phyloP scores from a whole-genome alignment of 53 echinoderm and acorn worm species.

The Holothuria leucospilota region DNA sequence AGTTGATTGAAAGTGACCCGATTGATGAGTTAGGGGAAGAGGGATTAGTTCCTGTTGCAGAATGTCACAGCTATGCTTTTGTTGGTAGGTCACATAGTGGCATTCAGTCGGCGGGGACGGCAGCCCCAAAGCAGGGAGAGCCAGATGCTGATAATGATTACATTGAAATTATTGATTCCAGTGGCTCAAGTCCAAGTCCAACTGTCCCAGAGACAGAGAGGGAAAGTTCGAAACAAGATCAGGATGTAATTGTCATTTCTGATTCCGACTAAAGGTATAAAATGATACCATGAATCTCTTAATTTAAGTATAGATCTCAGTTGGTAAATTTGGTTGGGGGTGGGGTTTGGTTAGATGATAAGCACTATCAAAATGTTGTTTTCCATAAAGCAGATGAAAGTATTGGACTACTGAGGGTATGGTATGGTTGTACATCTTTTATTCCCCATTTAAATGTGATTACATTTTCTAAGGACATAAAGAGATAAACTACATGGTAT shows the following conservation, averaged over 20 bases:
- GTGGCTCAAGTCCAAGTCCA: conserved; percentile 27
- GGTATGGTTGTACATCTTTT: too few relatives aligned
- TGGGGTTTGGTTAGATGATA: too few relatives aligned
- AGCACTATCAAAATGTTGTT: too few relatives aligned
- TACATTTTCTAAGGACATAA: too few relatives aligned
- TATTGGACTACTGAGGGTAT: too few relatives aligned
- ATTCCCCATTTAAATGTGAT: too few relatives aligned
- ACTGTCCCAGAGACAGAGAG: background rate
- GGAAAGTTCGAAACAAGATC: background rate
- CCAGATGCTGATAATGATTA: background rate
- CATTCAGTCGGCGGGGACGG: background rate
- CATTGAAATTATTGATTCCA: conserved; percentile 44
- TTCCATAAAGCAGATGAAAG: too few relatives aligned
- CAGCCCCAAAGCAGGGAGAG: background rate
- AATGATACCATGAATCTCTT: too few relatives aligned
- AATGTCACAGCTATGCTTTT: conserved; percentile 34
- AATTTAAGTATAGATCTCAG: too few relatives aligned
- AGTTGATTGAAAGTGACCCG: background rate
- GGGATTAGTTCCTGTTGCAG: conserved; percentile 12
- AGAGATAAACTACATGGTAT: too few relatives aligned
- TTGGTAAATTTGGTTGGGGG: too few relatives aligned
- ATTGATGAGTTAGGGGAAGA: conserved; percentile 31
- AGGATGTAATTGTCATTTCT: conserved; percentile 37
- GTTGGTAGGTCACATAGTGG: background rate
- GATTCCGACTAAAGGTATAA: conserved; percentile 27